Evolutionary conservation across 2,888 invertebrate genomes (phyloP), one percentile per base, ranked within the genome.

Genomic region (Pammene fasciana): DNA sequence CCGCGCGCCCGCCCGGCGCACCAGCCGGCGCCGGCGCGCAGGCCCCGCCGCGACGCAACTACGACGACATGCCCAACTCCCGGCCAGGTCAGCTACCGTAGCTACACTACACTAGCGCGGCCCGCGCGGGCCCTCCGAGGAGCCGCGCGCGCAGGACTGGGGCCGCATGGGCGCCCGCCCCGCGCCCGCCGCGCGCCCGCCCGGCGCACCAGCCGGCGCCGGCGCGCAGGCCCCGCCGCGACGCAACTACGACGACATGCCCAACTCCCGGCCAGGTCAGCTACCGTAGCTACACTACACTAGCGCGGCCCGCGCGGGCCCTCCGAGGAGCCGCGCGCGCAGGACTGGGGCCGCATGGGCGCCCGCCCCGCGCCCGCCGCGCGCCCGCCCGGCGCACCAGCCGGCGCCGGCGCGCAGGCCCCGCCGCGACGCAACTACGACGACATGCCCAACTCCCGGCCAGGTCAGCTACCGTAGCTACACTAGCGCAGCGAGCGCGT

Each of bases 81-180:
- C 56, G 46, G 56, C 55, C 36, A 38, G 65, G 56, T 56, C 4
- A 45, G 16, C n/a, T n/a, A n/a, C n/a, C n/a, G n/a, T n/a, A n/a
- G n/a, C n/a, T n/a, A n/a, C n/a, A n/a, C n/a, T n/a, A n/a, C n/a
- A n/a, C n/a, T n/a, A n/a, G 82, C 56, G 77, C 82, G n/a, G 59
- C 59, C 84, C 86, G 41, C 87, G 94, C 68, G 93, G 93, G 41
- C 87, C 92, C 45, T 81, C 83, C 0, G 87, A 87, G 83, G 88
- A 88, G 79, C 83, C 87, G 67, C 86, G 86, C 75, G 84, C 77
- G 55, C 81, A 73, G 65, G 83, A 87, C 68, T 82, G 83, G 34
- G 79, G 83, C 36, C 74, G 76, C 62, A 83, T 82, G 70, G 79
- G 78, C 62, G 57, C 85, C 84, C 68, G 82, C 80, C 75, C 81